A percentile compares a stretch with the other conserved stretches of the same genome.
phyloP scores from a whole-genome alignment of 2,797 vertebrate species.

The Erithacus rubecula region DNA sequence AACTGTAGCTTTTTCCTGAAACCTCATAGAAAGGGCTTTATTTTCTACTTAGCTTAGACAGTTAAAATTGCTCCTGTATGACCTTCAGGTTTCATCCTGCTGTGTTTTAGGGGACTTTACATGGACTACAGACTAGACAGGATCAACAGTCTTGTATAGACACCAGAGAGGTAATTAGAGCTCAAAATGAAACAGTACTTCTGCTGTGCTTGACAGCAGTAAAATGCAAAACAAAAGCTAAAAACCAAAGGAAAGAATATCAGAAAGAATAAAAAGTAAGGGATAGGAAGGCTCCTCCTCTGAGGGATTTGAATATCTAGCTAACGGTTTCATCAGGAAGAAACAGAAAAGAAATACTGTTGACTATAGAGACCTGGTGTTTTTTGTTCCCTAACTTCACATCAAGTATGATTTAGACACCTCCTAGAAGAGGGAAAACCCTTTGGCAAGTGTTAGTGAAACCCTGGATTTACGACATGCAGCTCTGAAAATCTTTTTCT shows the following conservation, averaged over 20 bases:
- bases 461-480: constrained; percentile 57
- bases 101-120: not conserved
- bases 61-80: not conserved
- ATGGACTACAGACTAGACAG: not conserved
- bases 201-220: not conserved
- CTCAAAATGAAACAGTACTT: not conserved
- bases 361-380: not conserved
- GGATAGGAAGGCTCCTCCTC: not conserved
- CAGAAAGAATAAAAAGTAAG: not conserved
- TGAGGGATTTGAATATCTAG: not conserved
- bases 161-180: not conserved
- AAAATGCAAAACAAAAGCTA: not conserved
- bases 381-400: constrained; percentile 10
- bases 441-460: constrained; percentile 23
- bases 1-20: not conserved
- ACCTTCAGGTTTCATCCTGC: not conserved
- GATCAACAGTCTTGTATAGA: not conserved
- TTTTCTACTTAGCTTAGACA: not conserved
- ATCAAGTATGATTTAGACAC: constrained; percentile 28
- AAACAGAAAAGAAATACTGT: not conserved
- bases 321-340: not conserved
- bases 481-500: constrained; percentile 53
- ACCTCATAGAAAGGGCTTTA: not conserved
- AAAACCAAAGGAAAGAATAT: not conserved
- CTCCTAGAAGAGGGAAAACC: constrained; percentile 46